These are phyloP conservation scores for Tachysurus vachellii DNA, from an alignment of 2,113 vertebrate genomes.

Conservation along the genomic window DNA sequence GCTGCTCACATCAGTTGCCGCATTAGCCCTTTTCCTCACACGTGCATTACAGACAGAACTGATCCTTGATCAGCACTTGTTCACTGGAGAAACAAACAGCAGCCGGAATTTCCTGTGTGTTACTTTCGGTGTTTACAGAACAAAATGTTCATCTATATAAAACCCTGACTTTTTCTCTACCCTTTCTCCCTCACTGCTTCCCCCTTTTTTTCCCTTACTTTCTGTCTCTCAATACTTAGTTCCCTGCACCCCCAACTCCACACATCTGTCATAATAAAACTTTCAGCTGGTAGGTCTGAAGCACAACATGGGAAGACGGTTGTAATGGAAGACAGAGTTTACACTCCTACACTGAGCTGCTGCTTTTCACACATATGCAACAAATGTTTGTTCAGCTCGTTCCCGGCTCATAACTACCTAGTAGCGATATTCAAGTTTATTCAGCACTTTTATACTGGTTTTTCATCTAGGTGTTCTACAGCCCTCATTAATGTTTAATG, in stretches of 20 bases:
- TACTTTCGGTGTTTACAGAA: conserved; percentile 58
- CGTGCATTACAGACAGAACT: neutral
- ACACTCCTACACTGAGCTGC: conserved; percentile 8
- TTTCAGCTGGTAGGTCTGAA: conserved; percentile 40
- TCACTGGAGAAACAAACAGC: conserved; percentile 62
- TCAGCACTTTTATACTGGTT: neutral
- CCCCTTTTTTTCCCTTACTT: neutral
- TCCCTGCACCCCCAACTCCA: neutral
- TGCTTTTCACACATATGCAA: neutral
- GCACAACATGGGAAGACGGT: conserved; percentile 32
- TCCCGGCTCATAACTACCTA: neutral
- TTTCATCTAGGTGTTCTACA: neutral
- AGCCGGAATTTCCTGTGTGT: conserved; percentile 69
- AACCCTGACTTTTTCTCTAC: conserved; percentile 45
- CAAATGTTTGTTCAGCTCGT: conserved; percentile 12
- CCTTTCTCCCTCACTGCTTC: conserved; percentile 28
- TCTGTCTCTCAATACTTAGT: conserved; percentile 15
- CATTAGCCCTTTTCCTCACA: conserved; percentile 36
- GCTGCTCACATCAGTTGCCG: neutral
- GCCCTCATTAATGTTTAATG: no score
- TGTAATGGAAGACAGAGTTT: conserved; percentile 30
- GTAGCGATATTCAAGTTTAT: neutral
- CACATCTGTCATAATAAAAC: conserved; percentile 55
- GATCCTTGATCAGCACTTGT: neutral
- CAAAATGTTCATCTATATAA: conserved; percentile 54